Conservation (phyloP, 1,140 invertebrate species). For the Bombus affinis region DNA sequence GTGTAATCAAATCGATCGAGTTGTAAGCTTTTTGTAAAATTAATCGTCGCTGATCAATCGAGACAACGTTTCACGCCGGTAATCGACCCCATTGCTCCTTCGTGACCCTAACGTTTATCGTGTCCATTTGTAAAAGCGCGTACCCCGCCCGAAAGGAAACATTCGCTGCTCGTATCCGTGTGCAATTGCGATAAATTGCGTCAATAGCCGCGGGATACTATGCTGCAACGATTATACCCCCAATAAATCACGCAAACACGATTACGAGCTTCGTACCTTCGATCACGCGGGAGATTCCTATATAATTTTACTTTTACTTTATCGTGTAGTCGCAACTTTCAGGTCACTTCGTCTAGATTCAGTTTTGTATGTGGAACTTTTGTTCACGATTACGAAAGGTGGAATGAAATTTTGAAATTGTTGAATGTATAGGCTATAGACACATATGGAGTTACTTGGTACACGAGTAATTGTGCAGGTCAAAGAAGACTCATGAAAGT, state of each 20-base stretch:
- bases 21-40: not conserved
- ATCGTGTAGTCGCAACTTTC: not conserved
- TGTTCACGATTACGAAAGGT: not conserved
- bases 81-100: not conserved
- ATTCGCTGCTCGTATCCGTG: not conserved
- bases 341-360: not conserved
- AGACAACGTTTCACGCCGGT: not conserved
- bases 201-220: not conserved
- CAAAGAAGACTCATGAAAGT: too few relatives aligned
- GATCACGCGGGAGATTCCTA: not conserved
- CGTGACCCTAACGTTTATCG: conserved; percentile 8
- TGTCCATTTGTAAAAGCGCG: not conserved
- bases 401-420: too few relatives aligned
- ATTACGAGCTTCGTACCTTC: too few relatives aligned
- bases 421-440: too few relatives aligned
- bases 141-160: not conserved
- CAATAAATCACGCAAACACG: not conserved
- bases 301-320: not conserved
- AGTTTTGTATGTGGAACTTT: too few relatives aligned
- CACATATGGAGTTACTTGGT: too few relatives aligned
- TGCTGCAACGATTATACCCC: not conserved
- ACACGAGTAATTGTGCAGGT: too few relatives aligned
- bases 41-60: not conserved
- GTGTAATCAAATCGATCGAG: not conserved
- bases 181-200: not conserved